A percentile compares a stretch with the other conserved stretches of the same genome.
Evolutionary conservation across 2,888 invertebrate genomes (phyloP).

Genomic region (Calameuta pallipes): DNA sequence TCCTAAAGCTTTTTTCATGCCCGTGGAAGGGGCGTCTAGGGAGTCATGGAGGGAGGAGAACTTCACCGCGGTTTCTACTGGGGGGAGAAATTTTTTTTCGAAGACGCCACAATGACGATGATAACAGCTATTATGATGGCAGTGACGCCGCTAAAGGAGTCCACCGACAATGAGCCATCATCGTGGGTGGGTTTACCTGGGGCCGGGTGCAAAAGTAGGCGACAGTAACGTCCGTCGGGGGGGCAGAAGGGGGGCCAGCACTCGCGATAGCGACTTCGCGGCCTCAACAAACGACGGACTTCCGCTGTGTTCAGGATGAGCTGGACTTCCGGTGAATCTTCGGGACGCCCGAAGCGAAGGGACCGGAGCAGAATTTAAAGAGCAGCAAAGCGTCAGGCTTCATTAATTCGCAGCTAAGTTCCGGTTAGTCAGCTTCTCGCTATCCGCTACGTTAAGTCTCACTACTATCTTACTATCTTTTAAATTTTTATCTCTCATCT

Average conservation of each 20-base stretch:
- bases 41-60: constrained; percentile 20
- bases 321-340: neutral
- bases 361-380: constrained; percentile 8
- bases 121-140: neutral
- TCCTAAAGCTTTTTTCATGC: constrained; percentile 52
- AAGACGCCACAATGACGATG: neutral
- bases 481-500: neutral
- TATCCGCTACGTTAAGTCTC: neutral
- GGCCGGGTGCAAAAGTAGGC: constrained; percentile 30
- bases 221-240: constrained; percentile 34
- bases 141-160: neutral
- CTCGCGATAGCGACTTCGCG: constrained; percentile 35
- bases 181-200: constrained; percentile 29
- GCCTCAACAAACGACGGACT: constrained; percentile 32
- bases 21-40: constrained; percentile 34
- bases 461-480: neutral
- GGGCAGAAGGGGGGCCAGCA: constrained; percentile 39
- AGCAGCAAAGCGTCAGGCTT: constrained; percentile 17
- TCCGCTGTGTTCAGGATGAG: constrained; percentile 30
- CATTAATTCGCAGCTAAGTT: neutral
- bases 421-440: neutral
- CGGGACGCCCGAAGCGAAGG: constrained; percentile 7
- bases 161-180: neutral
- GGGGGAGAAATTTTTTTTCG: neutral
- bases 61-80: constrained; percentile 7